phyloP scores from a whole-genome alignment of 2,797 vertebrate genomes.

The Gorsachius magnificus region DNA sequence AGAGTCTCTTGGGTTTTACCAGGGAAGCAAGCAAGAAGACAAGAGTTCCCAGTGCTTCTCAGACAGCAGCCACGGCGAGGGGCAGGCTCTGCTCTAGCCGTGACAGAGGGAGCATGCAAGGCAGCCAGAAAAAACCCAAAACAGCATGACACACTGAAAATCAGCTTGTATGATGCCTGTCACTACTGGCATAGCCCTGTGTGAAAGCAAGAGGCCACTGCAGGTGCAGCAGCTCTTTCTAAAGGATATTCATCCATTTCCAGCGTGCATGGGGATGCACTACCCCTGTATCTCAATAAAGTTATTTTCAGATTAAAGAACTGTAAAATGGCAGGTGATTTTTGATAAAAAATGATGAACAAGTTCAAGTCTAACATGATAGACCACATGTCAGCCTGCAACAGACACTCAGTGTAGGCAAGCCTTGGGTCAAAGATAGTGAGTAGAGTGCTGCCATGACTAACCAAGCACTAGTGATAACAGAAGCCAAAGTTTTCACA shows the following conservation, averaged over 20 bases:
- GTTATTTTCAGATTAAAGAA: background rate
- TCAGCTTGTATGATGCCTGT: background rate
- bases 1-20: background rate
- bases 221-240: background rate
- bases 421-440: background rate
- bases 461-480: background rate
- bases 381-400: background rate
- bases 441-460: background rate
- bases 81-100: background rate
- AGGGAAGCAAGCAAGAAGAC: background rate
- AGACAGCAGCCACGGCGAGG: background rate
- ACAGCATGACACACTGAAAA: background rate
- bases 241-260: background rate
- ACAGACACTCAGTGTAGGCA: background rate
- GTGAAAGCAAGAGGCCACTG: background rate
- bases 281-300: background rate
- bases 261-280: fast-evolving
- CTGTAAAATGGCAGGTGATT: background rate
- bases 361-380: background rate
- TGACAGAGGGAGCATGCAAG: background rate
- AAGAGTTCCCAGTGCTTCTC: background rate
- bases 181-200: background rate
- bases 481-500: conserved; percentile 2
- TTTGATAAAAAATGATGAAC: background rate
- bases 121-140: background rate